These are phyloP conservation scores for Caenorhabditis sp. DNA, from an alignment of 2,888 invertebrate genomes.

Conservation along the genomic window DNA sequence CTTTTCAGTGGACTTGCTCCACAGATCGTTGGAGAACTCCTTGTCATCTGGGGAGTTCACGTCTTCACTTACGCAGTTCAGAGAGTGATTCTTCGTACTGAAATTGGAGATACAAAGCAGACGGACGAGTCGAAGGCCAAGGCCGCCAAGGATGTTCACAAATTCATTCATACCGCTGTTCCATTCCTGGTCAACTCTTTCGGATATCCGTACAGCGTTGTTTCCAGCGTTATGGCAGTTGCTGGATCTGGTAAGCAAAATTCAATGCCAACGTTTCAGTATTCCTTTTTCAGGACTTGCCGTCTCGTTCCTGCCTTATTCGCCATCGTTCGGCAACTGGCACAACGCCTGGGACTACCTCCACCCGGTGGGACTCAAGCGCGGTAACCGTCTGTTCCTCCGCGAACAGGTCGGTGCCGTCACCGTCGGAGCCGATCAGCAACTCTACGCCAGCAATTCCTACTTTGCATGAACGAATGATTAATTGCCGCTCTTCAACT, in stretches of 20 bases:
- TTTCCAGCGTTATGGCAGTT: constrained; percentile 65
- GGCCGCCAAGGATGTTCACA: constrained; percentile 65
- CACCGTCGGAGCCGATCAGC: constrained; percentile 73
- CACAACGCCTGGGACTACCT: constrained; percentile 89
- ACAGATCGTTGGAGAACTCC: constrained; percentile 88
- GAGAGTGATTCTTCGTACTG: constrained; percentile 58
- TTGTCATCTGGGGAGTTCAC: constrained; percentile 86
- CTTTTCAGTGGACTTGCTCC: constrained; percentile 90
- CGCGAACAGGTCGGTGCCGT: constrained; percentile 77
- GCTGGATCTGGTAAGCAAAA: constrained; percentile 60
- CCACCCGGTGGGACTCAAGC: constrained; percentile 70
- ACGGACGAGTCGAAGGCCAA: constrained; percentile 53
- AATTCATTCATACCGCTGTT: constrained; percentile 79
- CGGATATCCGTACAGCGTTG: constrained; percentile 93
- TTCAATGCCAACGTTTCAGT: background rate
- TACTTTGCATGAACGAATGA: constrained; percentile 69
- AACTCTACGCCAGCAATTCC: constrained; percentile 76
- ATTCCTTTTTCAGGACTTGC: constrained; percentile 81
- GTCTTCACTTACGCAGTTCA: constrained; percentile 81
- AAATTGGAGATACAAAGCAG: constrained; percentile 59
- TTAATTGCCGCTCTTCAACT: no score
- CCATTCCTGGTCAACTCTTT: constrained; percentile 87
- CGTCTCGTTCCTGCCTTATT: constrained; percentile 88
- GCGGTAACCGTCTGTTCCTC: constrained; percentile 75
- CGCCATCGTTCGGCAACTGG: constrained; percentile 90